Evolutionary conservation across 2,888 invertebrate genomes (phyloP).

Genomic region (Deroplatys truncata): DNA sequence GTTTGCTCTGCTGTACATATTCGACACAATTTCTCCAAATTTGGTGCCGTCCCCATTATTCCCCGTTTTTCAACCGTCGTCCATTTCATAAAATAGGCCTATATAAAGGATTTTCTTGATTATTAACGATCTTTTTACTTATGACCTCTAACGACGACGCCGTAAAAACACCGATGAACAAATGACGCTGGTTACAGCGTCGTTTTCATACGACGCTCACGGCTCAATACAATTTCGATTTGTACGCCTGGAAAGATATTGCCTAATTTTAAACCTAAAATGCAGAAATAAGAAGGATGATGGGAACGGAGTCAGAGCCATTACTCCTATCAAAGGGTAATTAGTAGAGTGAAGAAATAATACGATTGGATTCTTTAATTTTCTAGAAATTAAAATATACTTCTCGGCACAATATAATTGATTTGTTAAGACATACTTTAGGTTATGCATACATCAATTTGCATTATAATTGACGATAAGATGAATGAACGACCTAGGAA

Average conservation of each 20-base stretch:
- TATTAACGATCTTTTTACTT: slow-evolving; percentile 35
- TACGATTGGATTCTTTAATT: not conserved
- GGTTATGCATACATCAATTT: not conserved
- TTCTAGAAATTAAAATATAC: not conserved
- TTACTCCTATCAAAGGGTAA: not conserved
- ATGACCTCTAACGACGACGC: slow-evolving; percentile 33
- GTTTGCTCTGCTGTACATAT: slow-evolving; percentile 60
- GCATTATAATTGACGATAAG: not conserved
- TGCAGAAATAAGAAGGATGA: not conserved
- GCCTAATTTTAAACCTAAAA: not conserved
- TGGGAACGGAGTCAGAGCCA: not conserved
- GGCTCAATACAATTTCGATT: slow-evolving; percentile 29
- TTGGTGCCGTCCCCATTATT: slow-evolving; percentile 31
- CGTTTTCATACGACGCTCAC: slow-evolving; percentile 21
- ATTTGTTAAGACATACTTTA: not conserved
- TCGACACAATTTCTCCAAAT: slow-evolving; percentile 55
- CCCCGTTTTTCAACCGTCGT: slow-evolving; percentile 22
- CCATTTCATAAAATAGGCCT: slow-evolving; percentile 24
- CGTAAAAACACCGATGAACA: slow-evolving; percentile 34
- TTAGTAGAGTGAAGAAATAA: not conserved
- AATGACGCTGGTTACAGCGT: slow-evolving; percentile 30
- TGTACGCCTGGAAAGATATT: slow-evolving; percentile 27
- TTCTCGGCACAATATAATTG: not conserved
- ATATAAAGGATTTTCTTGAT: slow-evolving; percentile 31
- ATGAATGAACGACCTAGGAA: not conserved